Evolutionary conservation across 2,888 invertebrate genomes (phyloP), one percentile per base, ranked within the genome.

Genomic region (Zygogramma bicolorata): DNA sequence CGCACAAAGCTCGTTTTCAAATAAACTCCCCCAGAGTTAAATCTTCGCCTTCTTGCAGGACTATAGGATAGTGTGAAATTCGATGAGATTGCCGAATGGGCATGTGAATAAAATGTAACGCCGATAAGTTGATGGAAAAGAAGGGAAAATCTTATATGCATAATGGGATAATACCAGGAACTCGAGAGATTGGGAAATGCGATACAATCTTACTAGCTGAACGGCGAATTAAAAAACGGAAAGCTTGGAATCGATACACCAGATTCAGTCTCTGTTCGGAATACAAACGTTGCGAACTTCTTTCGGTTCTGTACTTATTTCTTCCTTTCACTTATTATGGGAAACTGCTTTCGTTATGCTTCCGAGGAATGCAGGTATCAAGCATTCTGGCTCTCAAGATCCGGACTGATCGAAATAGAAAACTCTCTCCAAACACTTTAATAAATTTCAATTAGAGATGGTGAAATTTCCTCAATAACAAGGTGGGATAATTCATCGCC

Each of bases 51-150:
- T 63, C 31, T 18, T 46, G 63, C n/a, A 46, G 29, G 59, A 42
- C 57, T 42, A 46, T 59, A 42, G 68, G 60, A 68, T n/a, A 61
- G 49, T 60, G 68, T 61, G 65, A 61, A 68, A 68, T 60, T 61
- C 68, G 40, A 65, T 70, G 65, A 65, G 59, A 70, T 70, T 65
- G 59, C 65, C 46, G 73, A 69, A 73, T 69, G 66, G 66, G 66
- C 58, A 69, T 58, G 46, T 59, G 61, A 73, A 69, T 69, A 66
- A 65, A 73, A 69, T 73, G 68, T 73, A 42, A 62, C 66, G 69
- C 49, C 65, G 60, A 72, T 66, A 65, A 73, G 69, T 68, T 69
- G 69, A 73, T 73, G 34, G 73, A 73, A 69, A 62, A 68, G 72
- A 73, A 73, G 72, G 65, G 65, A 68, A 69, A 73, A 69, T 73